Percentiles rank a stretch among this genome's conserved stretches.
Evolutionary conservation across 2,113 vertebrate genomes (phyloP).

Genomic region (Eretmochelys imbricata): DNA sequence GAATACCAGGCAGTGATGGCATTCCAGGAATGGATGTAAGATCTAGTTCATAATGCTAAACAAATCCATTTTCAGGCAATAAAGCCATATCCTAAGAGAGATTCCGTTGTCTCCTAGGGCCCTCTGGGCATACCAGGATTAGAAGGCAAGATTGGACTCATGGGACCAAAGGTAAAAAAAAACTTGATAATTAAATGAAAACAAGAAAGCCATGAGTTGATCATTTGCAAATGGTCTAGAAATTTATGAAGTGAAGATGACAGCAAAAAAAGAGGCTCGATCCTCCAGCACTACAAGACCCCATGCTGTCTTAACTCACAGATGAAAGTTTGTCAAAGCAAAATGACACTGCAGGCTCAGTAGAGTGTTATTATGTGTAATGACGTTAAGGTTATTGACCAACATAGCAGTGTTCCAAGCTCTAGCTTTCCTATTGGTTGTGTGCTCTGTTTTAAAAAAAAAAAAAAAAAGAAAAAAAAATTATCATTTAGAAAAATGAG

Average conservation of each 20-base stretch:
- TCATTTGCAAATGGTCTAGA: not conserved
- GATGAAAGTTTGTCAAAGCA: not conserved
- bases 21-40: slow-evolving; percentile 76
- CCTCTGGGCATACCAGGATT: slow-evolving; percentile 66
- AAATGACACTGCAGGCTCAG: not conserved
- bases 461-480: not conserved
- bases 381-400: not conserved
- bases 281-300: not conserved
- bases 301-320: not conserved
- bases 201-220: not conserved
- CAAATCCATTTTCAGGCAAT: not conserved
- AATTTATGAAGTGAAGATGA: not conserved
- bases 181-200: fast-evolving
- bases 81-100: not conserved
- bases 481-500: not conserved
- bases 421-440: not conserved
- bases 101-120: slow-evolving; percentile 44
- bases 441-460: not conserved
- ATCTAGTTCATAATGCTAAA: not conserved
- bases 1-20: slow-evolving; percentile 71
- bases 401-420: not conserved
- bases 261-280: not conserved
- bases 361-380: fast-evolving
- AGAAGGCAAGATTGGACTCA: slow-evolving; percentile 59
- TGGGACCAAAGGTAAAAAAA: slow-evolving; percentile 73